Conservation (phyloP, 2,113 vertebrate species). For the Arenaria interpres region DNA sequence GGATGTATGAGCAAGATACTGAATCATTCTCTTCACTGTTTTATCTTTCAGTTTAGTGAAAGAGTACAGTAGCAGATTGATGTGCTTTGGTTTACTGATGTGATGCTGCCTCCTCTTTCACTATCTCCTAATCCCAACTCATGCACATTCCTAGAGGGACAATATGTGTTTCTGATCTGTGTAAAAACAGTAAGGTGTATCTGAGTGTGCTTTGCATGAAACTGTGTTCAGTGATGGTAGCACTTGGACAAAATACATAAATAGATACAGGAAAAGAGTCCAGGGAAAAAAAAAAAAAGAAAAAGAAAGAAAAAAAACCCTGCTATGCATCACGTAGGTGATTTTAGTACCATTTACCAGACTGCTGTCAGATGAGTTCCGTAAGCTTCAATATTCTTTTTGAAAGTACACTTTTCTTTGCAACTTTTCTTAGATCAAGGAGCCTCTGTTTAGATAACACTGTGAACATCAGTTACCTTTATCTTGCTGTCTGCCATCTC, state of each 20-base stretch:
- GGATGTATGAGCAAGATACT: neutral
- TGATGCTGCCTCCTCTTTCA: neutral
- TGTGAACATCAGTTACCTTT: neutral
- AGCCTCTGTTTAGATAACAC: neutral
- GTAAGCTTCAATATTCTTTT: neutral
- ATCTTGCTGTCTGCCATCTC: neutral
- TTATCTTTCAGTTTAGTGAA: neutral
- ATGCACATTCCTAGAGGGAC: neutral
- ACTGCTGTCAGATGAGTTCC: neutral
- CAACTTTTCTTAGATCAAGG: neutral
- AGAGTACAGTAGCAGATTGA: neutral
- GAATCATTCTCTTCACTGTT: neutral
- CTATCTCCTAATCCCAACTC: neutral
- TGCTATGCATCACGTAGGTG: neutral
- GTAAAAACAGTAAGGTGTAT: neutral
- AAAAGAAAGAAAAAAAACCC: accelerated
- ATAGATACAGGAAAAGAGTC: neutral
- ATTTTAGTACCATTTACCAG: neutral
- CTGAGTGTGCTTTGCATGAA: neutral
- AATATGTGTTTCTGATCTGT: neutral
- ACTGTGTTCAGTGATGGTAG: neutral
- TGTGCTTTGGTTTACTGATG: neutral
- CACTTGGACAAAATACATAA: neutral
- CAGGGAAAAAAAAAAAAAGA: too few species aligned
- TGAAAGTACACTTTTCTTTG: neutral